Conservation (phyloP, 2,113 vertebrate genomes). For the Mandrillus leucophaeus region DNA sequence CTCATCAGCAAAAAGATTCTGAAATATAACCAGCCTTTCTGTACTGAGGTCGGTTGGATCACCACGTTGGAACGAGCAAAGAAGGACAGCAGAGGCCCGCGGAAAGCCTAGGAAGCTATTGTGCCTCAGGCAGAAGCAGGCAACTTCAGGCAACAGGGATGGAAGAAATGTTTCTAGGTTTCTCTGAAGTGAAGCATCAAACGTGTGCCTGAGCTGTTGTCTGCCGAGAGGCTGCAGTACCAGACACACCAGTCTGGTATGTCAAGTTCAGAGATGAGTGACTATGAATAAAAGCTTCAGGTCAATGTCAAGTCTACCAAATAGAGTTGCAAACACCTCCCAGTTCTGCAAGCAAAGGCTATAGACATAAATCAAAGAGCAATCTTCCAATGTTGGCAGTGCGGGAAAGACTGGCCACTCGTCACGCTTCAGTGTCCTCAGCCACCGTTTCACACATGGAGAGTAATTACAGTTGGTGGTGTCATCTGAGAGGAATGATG, state of each 20-base stretch:
- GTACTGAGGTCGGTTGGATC: background rate
- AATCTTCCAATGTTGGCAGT: background rate
- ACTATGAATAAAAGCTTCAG: constrained; percentile 16
- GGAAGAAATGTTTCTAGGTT: background rate
- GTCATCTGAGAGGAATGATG: background rate
- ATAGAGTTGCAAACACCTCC: constrained; percentile 54
- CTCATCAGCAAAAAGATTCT: background rate
- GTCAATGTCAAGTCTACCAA: constrained; percentile 52
- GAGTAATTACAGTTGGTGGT: constrained; percentile 12
- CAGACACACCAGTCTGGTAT: background rate
- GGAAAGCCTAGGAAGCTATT: background rate
- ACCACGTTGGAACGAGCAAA: background rate
- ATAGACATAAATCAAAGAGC: constrained; percentile 65
- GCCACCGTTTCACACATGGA: background rate
- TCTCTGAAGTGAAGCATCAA: constrained; percentile 21
- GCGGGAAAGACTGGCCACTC: constrained; percentile 22
- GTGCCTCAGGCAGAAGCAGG: background rate
- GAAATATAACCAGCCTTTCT: background rate
- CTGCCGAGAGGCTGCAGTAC: background rate
- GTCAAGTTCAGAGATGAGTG: background rate
- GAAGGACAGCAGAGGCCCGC: background rate
- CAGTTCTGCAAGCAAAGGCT: constrained; percentile 17
- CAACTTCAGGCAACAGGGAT: background rate
- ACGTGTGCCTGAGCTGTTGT: background rate
- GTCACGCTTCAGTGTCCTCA: background rate